Evolutionary conservation across 2,113 vertebrate genomes (phyloP).

Genomic region (Heterotilapia buettikoferi): DNA sequence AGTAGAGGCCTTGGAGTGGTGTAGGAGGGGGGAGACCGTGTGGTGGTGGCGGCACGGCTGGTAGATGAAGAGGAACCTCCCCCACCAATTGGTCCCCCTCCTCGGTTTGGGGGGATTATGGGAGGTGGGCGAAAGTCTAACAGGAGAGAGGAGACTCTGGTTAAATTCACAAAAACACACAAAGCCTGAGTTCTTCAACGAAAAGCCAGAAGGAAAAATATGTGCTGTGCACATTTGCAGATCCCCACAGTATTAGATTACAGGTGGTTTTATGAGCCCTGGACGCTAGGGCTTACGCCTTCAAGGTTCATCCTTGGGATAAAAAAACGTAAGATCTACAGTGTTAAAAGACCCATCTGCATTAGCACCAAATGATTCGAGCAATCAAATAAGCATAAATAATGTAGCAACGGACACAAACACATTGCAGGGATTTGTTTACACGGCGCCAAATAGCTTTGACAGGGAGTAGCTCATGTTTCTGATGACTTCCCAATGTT

Average conservation of each 20-base stretch:
- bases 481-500: conserved; percentile 25
- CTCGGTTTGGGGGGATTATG: conserved; percentile 50
- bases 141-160: background rate
- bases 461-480: conserved; percentile 38
- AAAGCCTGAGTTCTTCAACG: background rate
- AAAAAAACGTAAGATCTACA: background rate
- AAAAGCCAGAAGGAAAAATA: background rate
- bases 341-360: background rate
- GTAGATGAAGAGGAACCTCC: conserved; percentile 70
- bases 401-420: background rate
- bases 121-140: conserved; percentile 61
- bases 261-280: background rate
- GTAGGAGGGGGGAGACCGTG: conserved; percentile 68
- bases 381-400: background rate
- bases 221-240: background rate
- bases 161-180: background rate
- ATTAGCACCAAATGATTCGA: background rate
- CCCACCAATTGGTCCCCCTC: conserved; percentile 14
- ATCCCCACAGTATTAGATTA: background rate
- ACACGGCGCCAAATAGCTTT: background rate
- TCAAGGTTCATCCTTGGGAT: background rate
- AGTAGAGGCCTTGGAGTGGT: conserved; percentile 75
- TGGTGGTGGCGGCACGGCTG: conserved; percentile 72
- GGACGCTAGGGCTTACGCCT: background rate
- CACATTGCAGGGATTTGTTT: conserved; percentile 9